Evolutionary conservation across 2,113 vertebrate species (phyloP).

Genomic region (Leucoraja erinaceus): DNA sequence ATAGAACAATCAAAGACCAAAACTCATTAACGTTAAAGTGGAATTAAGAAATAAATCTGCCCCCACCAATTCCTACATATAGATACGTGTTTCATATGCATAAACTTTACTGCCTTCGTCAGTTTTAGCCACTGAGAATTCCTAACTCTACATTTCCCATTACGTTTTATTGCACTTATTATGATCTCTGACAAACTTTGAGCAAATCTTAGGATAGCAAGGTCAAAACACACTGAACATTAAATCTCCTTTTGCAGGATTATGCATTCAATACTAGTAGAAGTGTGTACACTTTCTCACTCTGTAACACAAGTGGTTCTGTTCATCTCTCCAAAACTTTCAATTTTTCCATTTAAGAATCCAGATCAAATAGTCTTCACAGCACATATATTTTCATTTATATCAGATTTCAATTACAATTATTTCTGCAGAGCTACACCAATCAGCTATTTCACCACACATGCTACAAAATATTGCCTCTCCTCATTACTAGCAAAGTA

Average conservation of each 20-base stretch:
- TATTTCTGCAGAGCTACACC: background rate
- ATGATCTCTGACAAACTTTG: background rate
- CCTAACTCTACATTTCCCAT: background rate
- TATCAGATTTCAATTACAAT: background rate
- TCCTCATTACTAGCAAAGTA: background rate
- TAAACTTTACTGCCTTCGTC: background rate
- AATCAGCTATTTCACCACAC: background rate
- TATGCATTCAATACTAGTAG: background rate
- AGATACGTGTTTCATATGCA: background rate
- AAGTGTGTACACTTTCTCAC: background rate
- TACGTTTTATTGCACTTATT: background rate
- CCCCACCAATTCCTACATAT: background rate
- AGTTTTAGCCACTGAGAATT: background rate
- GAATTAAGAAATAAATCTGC: background rate
- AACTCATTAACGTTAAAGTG: background rate
- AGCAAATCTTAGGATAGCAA: background rate
- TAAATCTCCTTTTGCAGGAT: background rate
- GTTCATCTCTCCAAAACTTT: background rate
- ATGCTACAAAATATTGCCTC: background rate
- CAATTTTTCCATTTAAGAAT: background rate
- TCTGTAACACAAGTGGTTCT: background rate
- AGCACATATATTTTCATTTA: background rate
- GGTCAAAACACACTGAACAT: background rate
- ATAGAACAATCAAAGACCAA: background rate
- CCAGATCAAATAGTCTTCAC: background rate